Conservation (phyloP, 2,113 vertebrate genomes). For the Sinocyclocheilus rhinocerous region DNA sequence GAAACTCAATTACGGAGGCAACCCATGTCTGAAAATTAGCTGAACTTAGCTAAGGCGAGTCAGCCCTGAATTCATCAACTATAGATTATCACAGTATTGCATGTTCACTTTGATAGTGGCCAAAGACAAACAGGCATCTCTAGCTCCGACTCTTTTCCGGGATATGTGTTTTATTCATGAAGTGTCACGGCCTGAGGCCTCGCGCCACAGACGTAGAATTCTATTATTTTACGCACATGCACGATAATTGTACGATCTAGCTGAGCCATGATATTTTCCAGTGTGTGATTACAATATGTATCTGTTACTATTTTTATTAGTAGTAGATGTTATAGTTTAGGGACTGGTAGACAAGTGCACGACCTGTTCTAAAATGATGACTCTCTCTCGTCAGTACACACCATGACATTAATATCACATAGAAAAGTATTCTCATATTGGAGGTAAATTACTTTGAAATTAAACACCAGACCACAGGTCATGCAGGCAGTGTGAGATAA, state of each 20-base stretch:
- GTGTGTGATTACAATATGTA: slow-evolving; percentile 68
- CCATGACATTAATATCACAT: slow-evolving; percentile 67
- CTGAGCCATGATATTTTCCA: slow-evolving; percentile 85
- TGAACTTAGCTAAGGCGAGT: slow-evolving; percentile 97
- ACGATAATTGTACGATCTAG: slow-evolving; percentile 97
- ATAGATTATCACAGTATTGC: slow-evolving; percentile 99
- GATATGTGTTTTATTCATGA: slow-evolving; percentile 99
- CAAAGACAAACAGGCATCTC: slow-evolving; percentile 98
- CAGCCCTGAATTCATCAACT: slow-evolving; percentile 99
- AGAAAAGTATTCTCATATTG: slow-evolving; percentile 68
- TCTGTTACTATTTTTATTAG: slow-evolving; percentile 37
- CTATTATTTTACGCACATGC: slow-evolving; percentile 97
- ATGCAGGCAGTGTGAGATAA: slow-evolving; percentile 72
- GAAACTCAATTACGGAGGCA: slow-evolving; percentile 99
- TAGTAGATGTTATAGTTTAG: slow-evolving; percentile 64
- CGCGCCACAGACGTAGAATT: slow-evolving; percentile 95
- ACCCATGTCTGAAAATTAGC: slow-evolving; percentile 99
- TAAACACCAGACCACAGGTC: slow-evolving; percentile 75
- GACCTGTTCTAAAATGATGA: slow-evolving; percentile 69
- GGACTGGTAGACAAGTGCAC: slow-evolving; percentile 64
- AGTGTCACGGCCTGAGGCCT: slow-evolving; percentile 90
- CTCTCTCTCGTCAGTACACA: slow-evolving; percentile 65
- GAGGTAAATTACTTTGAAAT: slow-evolving; percentile 78
- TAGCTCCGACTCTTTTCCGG: slow-evolving; percentile 78
- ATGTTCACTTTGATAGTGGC: slow-evolving; percentile 99